Base-by-base conservation (phyloP, 2,888 invertebrate genomes). In the Timema cristinae region DNA sequence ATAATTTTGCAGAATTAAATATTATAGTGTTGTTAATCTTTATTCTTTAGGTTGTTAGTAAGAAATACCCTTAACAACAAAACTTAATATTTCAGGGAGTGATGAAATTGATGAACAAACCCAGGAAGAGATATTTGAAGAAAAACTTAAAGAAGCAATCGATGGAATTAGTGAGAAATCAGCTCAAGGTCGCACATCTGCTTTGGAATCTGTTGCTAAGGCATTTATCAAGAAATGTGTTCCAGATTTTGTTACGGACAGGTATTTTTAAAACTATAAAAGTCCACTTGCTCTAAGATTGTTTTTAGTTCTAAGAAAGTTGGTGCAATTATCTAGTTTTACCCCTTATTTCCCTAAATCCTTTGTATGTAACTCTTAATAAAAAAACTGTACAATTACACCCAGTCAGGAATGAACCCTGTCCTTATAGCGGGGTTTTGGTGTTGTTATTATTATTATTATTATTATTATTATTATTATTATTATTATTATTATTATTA, bases 111-210 rank as follows among this genome's bases (percentile, higher is more conserved):
- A 89, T 74, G 90, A 90, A 74, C 79, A 84, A 15, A 82, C 84
- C 5, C 86, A 87, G 81, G 91, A 91, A 76, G 92, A 93, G 77
- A 83, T 85, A 7, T 90, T 93, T 76, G 97, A 97, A 82, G 95
- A 96, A 78, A 95, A 95, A 81, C 86, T 98, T 50, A 86, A 89
- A 50, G 95, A 95, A 80, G 88, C 91, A 1, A 88, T 98, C 69
- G 98, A 98, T 79, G 92, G 91, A 48, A 86, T 95, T 59, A 89
- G 90, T n/a, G 93, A 96, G 76, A 95, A 97, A 78, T 93, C 95
- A 75, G 90, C 91, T 10, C 93, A 94, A 76, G 92, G 92, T 10
- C 88, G 97, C 69, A 89, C 89, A 0, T 83, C 86, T 13, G 91
- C 91, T 66, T 86, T 95, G 72, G 89, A 90, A 76, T 84, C 88